A percentile compares a stretch with the other conserved stretches of the same genome.
Conservation (phyloP, 2,113 vertebrate species). For the Phyllostomus discolor region DNA sequence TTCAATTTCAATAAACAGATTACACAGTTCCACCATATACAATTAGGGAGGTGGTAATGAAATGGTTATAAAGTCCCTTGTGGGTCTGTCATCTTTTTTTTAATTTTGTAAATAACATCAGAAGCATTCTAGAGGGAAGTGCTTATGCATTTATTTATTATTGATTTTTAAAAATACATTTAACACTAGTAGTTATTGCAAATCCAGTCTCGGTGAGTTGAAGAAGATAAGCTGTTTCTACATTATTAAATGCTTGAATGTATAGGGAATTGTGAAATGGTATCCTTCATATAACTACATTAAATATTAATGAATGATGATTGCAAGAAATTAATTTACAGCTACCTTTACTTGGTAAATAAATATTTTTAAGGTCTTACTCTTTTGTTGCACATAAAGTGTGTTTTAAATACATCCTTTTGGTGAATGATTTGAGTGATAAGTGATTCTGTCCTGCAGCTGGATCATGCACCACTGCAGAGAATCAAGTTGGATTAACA, state of each 20-base stretch:
- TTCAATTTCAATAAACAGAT: conserved; percentile 94
- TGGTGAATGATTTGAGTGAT: conserved; percentile 47
- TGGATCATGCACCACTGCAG: neutral
- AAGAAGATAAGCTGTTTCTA: conserved; percentile 78
- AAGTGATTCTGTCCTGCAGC: conserved; percentile 30
- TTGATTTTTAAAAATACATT: conserved; percentile 89
- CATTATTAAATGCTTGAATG: conserved; percentile 81
- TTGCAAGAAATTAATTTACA: conserved; percentile 83
- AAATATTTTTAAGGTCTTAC: conserved; percentile 68
- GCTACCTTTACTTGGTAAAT: conserved; percentile 78
- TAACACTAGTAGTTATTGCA: conserved; percentile 92
- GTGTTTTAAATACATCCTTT: conserved; percentile 69
- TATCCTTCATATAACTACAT: conserved; percentile 82
- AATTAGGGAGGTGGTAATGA: conserved; percentile 91
- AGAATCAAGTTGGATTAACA: neutral
- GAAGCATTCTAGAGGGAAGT: conserved; percentile 86
- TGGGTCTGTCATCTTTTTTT: conserved; percentile 85
- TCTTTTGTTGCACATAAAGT: conserved; percentile 59
- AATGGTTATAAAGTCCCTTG: conserved; percentile 90
- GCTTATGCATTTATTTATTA: conserved; percentile 97
- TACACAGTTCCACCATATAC: conserved; percentile 83
- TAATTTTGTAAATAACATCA: conserved; percentile 97
- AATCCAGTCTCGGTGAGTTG: conserved; percentile 83
- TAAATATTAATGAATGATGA: conserved; percentile 83
- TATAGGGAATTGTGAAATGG: conserved; percentile 77